phyloP scores from a whole-genome alignment of 2,113 vertebrate species.

The Plectropomus leopardus region DNA sequence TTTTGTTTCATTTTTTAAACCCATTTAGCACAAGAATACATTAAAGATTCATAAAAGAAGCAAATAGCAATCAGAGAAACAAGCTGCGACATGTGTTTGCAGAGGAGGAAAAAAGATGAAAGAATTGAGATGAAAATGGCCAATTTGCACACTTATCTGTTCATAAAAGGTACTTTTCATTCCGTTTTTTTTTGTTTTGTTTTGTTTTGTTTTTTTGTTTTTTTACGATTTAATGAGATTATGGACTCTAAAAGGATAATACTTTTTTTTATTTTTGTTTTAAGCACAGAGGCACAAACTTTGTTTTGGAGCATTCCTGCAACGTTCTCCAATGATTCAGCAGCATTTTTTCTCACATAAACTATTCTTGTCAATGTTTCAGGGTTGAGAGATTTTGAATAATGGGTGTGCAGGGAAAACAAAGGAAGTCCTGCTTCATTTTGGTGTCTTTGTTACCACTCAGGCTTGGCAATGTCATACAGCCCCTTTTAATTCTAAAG shows the following conservation, averaged over 20 bases:
- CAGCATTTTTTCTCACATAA: constrained; percentile 14
- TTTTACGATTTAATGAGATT: constrained; percentile 16
- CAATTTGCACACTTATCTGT: constrained; percentile 17
- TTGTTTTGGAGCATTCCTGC: constrained; percentile 20
- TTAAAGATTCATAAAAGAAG: constrained; percentile 23
- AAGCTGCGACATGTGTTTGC: constrained; percentile 6
- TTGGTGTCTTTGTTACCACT: constrained; percentile 51
- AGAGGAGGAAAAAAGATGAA: constrained; percentile 14
- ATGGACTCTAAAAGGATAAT: neutral
- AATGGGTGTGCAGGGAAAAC: constrained; percentile 62
- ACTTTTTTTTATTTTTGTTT: too few species aligned
- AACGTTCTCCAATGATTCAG: constrained; percentile 28
- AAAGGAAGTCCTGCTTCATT: constrained; percentile 48
- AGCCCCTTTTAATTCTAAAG: constrained; percentile 20
- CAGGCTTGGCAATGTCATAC: constrained; percentile 20
- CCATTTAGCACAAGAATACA: constrained; percentile 58
- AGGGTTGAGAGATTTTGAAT: constrained; percentile 57
- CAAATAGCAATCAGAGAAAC: neutral
- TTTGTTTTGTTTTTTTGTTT: too few species aligned
- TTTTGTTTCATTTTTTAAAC: neutral
- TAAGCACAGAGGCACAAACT: neutral
- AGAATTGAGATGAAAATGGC: neutral
- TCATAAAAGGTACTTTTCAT: constrained; percentile 14
- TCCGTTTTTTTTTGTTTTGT: too few species aligned
- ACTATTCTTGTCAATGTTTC: constrained; percentile 52